phyloP scores from a whole-genome alignment of 2,797 vertebrate genomes.

The Smutsia gigantea region DNA sequence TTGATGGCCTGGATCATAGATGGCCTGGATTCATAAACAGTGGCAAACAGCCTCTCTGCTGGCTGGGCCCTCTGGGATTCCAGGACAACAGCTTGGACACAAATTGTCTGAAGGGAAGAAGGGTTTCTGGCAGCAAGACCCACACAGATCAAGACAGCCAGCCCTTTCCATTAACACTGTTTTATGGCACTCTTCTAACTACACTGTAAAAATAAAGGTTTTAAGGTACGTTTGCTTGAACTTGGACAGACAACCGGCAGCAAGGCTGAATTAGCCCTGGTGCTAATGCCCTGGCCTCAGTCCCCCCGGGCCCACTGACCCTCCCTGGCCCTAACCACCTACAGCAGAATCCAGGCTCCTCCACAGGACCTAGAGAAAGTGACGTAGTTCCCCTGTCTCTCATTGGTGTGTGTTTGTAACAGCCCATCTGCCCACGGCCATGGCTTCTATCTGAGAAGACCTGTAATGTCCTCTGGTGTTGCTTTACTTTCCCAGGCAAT shows the following conservation, averaged over 20 bases:
- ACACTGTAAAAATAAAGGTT: background rate
- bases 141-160: background rate
- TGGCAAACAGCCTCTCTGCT: background rate
- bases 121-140: background rate
- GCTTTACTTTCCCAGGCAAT: slow-evolving; percentile 83
- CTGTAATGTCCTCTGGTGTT: slow-evolving; percentile 79
- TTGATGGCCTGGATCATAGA: fast-evolving
- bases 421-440: slow-evolving; percentile 79
- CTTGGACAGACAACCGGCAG: background rate
- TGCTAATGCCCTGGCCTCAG: fast-evolving
- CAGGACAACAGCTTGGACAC: background rate
- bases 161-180: too few relatives aligned
- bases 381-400: slow-evolving; percentile 79
- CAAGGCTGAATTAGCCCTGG: fast-evolving
- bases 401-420: slow-evolving; percentile 75
- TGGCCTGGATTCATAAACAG: background rate
- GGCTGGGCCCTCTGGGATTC: background rate
- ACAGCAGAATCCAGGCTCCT: slow-evolving; percentile 54
- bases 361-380: slow-evolving; percentile 81
- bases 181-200: background rate
- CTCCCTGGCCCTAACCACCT: fast-evolving
- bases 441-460: slow-evolving; percentile 86
- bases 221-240: background rate
- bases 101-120: background rate
- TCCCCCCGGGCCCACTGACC: fast-evolving